phyloP scores from a whole-genome alignment of 2,113 vertebrate genomes.

The Boulengeromyrus knoepffleri region DNA sequence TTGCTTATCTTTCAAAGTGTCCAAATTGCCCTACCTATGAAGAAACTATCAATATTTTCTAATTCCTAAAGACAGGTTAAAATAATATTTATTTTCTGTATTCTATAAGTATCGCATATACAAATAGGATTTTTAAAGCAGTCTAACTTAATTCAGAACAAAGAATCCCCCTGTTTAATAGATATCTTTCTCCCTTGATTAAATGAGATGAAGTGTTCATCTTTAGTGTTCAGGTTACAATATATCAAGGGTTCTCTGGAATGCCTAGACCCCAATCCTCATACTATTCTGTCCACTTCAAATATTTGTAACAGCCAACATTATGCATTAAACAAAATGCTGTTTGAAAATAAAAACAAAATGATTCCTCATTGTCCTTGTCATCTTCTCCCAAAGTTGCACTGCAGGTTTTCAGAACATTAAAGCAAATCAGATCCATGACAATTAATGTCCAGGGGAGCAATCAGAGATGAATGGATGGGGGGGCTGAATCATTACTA shows the following conservation, averaged over 20 bases:
- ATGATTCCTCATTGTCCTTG: background rate
- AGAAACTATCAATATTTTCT: background rate
- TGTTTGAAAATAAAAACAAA: background rate
- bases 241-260: background rate
- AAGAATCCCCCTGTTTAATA: background rate
- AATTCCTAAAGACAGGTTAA: background rate
- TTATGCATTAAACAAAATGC: background rate
- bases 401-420: background rate
- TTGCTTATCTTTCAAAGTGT: background rate
- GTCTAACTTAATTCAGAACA: background rate
- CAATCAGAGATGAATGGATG: background rate
- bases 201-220: background rate
- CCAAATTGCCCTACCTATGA: background rate
- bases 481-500: background rate
- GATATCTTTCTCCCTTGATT: background rate
- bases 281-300: background rate
- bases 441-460: background rate
- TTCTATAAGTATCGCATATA: background rate
- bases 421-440: background rate
- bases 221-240: background rate
- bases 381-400: background rate
- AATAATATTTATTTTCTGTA: background rate
- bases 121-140: background rate
- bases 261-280: background rate
- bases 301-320: background rate